These are phyloP conservation scores for Dascyllus trimaculatus DNA, from an alignment of 2,113 vertebrate species.

Conservation along the genomic window DNA sequence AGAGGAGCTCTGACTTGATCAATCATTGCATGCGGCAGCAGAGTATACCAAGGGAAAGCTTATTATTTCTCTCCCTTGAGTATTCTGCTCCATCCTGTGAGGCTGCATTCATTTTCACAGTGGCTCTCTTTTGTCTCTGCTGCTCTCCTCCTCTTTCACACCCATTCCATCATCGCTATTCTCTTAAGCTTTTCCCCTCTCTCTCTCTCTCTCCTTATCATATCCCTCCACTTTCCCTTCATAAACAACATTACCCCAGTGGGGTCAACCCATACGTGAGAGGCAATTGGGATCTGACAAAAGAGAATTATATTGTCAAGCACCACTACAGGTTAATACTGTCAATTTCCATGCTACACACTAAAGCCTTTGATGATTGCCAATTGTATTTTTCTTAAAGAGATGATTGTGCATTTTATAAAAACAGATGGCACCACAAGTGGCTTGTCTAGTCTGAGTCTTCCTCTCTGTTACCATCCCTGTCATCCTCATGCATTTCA, in stretches of 20 bases:
- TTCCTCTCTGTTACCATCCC: not conserved
- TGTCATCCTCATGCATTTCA: slow-evolving; percentile 4
- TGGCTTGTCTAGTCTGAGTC: slow-evolving; percentile 1
- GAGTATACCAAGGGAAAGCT: slow-evolving; percentile 59
- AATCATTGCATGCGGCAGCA: slow-evolving; percentile 70
- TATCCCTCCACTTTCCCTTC: slow-evolving; percentile 44
- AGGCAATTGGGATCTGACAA: slow-evolving; percentile 45
- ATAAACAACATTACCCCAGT: slow-evolving; percentile 41
- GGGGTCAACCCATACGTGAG: slow-evolving; percentile 32
- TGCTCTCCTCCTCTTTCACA: slow-evolving; percentile 69
- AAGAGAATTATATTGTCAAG: slow-evolving; percentile 50
- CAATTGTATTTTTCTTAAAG: slow-evolving; percentile 47
- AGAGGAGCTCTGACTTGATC: slow-evolving; percentile 73
- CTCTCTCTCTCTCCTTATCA: slow-evolving; percentile 1
- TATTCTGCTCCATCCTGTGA: slow-evolving; percentile 53
- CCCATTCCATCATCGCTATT: slow-evolving; percentile 64
- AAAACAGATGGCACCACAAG: not conserved
- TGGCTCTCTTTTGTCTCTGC: slow-evolving; percentile 56
- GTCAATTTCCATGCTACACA: slow-evolving; percentile 48
- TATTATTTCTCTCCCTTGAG: slow-evolving; percentile 69
- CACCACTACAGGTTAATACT: slow-evolving; percentile 68
- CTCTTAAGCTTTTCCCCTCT: slow-evolving; percentile 36
- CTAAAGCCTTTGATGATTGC: slow-evolving; percentile 34
- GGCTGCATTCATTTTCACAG: slow-evolving; percentile 70
- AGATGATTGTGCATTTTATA: slow-evolving; percentile 23